These are phyloP conservation scores for Carassius auratus DNA, from an alignment of 2,113 vertebrate species.

Conservation along the genomic window DNA sequence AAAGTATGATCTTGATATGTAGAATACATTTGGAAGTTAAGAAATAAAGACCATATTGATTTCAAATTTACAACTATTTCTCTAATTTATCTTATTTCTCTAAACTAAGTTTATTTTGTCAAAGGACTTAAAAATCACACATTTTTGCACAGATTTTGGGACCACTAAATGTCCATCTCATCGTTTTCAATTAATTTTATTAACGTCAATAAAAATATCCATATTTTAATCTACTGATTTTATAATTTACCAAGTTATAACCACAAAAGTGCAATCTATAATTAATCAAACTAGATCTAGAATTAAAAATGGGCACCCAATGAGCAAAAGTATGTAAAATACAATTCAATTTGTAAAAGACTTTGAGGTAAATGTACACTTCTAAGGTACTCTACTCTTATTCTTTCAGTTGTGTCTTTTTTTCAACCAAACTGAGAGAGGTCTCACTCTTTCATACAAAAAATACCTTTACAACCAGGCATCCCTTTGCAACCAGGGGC, in stretches of 20 bases:
- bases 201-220: too few relatives aligned
- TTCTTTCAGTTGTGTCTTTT: neutral
- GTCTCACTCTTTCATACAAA: neutral
- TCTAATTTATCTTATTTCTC: too few relatives aligned
- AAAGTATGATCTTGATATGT: neutral
- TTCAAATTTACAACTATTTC: too few relatives aligned
- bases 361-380: too few relatives aligned
- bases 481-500: conserved; percentile 66
- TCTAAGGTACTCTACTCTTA: neutral
- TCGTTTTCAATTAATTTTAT: neutral
- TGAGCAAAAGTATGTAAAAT: neutral
- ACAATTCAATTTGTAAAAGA: neutral
- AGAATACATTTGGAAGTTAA: too few relatives aligned
- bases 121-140: too few relatives aligned
- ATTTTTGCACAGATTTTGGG: neutral
- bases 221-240: too few relatives aligned
- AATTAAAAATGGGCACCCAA: neutral
- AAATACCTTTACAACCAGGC: conserved; percentile 61
- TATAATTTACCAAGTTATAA: too few relatives aligned
- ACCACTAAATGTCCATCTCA: neutral
- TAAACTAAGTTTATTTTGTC: neutral
- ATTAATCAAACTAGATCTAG: neutral
- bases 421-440: too few relatives aligned
- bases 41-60: too few relatives aligned
- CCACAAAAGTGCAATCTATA: too few relatives aligned